Evolutionary conservation across 2,113 vertebrate genomes (phyloP), one percentile per base, ranked within the genome.

Genomic region (Cephalopterus ornatus): DNA sequence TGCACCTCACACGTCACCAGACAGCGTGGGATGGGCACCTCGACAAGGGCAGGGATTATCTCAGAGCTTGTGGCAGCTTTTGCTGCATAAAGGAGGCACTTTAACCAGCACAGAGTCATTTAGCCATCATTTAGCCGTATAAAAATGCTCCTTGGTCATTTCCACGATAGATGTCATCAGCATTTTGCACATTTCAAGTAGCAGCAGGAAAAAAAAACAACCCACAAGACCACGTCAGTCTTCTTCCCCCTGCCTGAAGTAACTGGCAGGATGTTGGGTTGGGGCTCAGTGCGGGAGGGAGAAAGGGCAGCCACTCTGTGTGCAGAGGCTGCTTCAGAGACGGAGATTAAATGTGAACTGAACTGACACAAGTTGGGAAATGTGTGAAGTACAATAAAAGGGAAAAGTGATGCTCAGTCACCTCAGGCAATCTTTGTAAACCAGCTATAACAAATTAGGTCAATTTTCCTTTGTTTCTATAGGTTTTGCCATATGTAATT

Each of bases 391-490:
- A n/a, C 33, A 73, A 18, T 23, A 35, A 90, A 83, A 74, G 63
- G 44, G 6, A 68, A 75, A 70, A 90, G 85, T 7, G 56, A 67
- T 86, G 73, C 59, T 92, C 66, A 76, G 65, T 59, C 79, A 87
- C 89, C 93, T 92, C 59, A 23, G 73, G 79, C 65, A 63, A 50
- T 85, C 78, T 85, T 75, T 46, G 58, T 41, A 90, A 82, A 58
- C 20, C 65, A 35, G 16, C 82, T 88, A 5, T 22, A 70, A 85
- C 82, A 96, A 92, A 94, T 67, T 59, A 61, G 33, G 67, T 90
- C 81, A 55, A 83, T 94, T 94, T 76, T 47, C 55, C 39, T 88
- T 93, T 89, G 88, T 94, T 97, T 93, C 88, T 59, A 7, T 42
- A 92, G 53, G 63, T 50, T 90, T 90, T 92, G 59, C 63, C 71